phyloP scores from a whole-genome alignment of 2,888 invertebrate species.

The Hypselothyrea guttata region DNA sequence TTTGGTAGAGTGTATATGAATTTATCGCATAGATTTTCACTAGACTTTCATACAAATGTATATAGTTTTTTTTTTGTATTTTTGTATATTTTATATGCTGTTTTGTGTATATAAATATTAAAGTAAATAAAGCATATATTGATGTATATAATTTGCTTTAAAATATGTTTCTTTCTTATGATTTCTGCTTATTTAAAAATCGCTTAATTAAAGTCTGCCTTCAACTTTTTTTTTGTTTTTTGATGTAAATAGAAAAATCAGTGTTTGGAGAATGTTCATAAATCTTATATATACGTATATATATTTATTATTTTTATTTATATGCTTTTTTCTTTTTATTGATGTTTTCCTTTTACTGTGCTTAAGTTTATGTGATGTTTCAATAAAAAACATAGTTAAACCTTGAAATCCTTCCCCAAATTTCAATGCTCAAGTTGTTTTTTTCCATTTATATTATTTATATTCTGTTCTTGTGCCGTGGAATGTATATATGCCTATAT shows the following conservation, averaged over 20 bases:
- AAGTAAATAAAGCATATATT: slow-evolving; percentile 78
- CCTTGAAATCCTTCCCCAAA: slow-evolving; percentile 83
- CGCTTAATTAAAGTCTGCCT: slow-evolving; percentile 71
- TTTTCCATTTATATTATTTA: slow-evolving; percentile 38
- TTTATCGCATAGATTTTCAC: slow-evolving; percentile 55
- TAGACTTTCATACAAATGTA: slow-evolving; percentile 59
- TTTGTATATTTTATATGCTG: slow-evolving; percentile 24
- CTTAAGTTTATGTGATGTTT: slow-evolving; percentile 45
- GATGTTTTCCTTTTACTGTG: slow-evolving; percentile 33
- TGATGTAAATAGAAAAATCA: slow-evolving; percentile 71
- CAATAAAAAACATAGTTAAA: slow-evolving; percentile 74
- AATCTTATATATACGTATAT: slow-evolving; percentile 41
- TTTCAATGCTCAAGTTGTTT: slow-evolving; percentile 80
- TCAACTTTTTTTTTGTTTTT: slow-evolving; percentile 62
- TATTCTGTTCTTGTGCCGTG: slow-evolving; percentile 34
- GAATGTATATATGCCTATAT: slow-evolving; percentile 20
- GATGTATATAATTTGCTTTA: slow-evolving; percentile 61
- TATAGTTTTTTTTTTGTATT: slow-evolving; percentile 33
- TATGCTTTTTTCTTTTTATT: too few relatives aligned
- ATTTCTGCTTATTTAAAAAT: slow-evolving; percentile 63
- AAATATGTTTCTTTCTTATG: slow-evolving; percentile 42
- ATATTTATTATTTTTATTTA: slow-evolving; percentile 31
- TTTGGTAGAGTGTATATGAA: slow-evolving; percentile 69
- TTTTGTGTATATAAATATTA: slow-evolving; percentile 65
- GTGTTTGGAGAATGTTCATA: slow-evolving; percentile 56